These are phyloP conservation scores for Pandion haliaetus DNA, from an alignment of 2,113 vertebrate genomes.

Conservation along the genomic window DNA sequence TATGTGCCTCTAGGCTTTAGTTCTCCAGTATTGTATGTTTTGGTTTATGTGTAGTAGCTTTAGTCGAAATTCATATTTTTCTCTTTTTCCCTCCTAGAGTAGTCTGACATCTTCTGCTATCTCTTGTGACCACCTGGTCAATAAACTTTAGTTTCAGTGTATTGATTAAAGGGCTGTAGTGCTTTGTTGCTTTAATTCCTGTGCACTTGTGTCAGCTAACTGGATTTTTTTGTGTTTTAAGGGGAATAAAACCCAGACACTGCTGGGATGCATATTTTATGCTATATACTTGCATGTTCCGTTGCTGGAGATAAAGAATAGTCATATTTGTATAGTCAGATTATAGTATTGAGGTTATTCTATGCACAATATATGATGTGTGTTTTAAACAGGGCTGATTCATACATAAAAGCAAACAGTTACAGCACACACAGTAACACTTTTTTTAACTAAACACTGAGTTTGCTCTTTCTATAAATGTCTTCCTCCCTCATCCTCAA, in stretches of 20 bases:
- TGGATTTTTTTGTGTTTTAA: background rate
- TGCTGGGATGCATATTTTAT: background rate
- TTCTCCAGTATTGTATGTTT: background rate
- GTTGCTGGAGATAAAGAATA: background rate
- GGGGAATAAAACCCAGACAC: background rate
- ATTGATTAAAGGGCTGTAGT: background rate
- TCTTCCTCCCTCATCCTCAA: background rate
- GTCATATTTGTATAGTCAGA: background rate
- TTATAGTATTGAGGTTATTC: background rate
- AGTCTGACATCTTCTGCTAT: background rate
- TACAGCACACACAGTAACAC: background rate
- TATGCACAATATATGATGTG: background rate
- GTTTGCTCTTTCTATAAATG: slow-evolving; percentile 47
- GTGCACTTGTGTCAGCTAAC: background rate
- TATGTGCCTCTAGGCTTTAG: background rate
- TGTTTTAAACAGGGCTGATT: slow-evolving; percentile 3
- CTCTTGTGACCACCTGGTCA: background rate
- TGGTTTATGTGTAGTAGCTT: background rate
- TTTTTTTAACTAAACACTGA: slow-evolving; percentile 32
- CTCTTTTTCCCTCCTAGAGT: background rate
- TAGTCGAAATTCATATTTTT: background rate
- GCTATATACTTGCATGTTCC: background rate
- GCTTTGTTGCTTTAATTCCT: background rate
- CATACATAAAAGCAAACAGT: background rate
- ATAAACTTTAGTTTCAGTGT: background rate